Evolutionary conservation across 1,140 invertebrate species (phyloP), one percentile per base, ranked within the genome.

Genomic region (Conus betulinus): DNA sequence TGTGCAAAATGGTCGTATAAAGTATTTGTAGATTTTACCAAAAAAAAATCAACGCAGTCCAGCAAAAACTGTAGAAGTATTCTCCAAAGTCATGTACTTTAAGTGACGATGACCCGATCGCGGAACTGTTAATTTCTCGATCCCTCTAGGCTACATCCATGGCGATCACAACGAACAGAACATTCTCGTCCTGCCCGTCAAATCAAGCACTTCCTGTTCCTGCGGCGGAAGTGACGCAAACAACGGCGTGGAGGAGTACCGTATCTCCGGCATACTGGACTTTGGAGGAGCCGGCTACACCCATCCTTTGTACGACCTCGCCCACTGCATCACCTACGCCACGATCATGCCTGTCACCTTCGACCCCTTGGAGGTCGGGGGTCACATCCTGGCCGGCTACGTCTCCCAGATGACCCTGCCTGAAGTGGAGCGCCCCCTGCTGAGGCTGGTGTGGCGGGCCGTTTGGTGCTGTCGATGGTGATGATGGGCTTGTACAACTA

Each of bases 101-200:
- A 39, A 39, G 39, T 39, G 39, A 39, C 39, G 39, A 39, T 39
- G 39, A 39, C 39, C 39, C 39, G 39, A 39, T 39, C 39, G 39
- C 39, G 0, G 39, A 39, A 39, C 39, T 39, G 39, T 39, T 39
- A 39, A 39, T 39, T 39, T 39, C 39, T 39, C 39, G 39, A 39
- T 39, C 57, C 57, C 15, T 60, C 4, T 95, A 94, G 97, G 97
- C 76, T 96, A 98, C 17, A 97, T 99, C 88, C 98, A 99, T 92
- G 98, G 98, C 6, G 98, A 99, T 94, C 96, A 98, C 57, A 99
- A 99, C 93, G 98, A 98, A 92, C 97, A 98, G 92, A 99, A 99
- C 95, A 96, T 60, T 4, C 8, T 60, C 57, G 57, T 60, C 15
- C 57, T 8, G 15, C 57, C 8, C 57, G 8, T 8, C 57, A 15